Conservation (phyloP, 1,140 invertebrate species). For the Ericerus pela region DNA sequence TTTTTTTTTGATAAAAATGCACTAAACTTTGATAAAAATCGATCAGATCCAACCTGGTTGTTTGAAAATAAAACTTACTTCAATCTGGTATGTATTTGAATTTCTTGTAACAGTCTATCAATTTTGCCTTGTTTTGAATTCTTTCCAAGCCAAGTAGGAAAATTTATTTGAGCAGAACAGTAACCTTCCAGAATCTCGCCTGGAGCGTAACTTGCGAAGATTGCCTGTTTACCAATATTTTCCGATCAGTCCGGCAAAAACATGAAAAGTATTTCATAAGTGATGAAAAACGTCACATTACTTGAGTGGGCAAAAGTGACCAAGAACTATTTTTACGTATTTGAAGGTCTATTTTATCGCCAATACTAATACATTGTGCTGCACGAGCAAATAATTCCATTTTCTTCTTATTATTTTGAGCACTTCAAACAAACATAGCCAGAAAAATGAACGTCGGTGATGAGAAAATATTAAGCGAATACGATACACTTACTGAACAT, state of each 20-base stretch:
- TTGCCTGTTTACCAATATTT: constrained; percentile 41
- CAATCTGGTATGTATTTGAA: constrained; percentile 63
- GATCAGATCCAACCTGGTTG: too few relatives aligned
- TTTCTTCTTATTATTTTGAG: constrained; percentile 37
- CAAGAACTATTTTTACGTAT: constrained; percentile 69
- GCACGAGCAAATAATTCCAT: constrained; percentile 57
- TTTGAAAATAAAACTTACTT: constrained; percentile 41
- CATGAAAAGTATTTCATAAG: neutral
- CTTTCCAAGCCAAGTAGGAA: constrained; percentile 91
- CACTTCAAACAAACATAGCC: constrained; percentile 25
- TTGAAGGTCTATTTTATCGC: constrained; percentile 67
- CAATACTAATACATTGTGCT: constrained; percentile 68
- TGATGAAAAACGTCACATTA: constrained; percentile 25
- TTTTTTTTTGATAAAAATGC: too few relatives aligned
- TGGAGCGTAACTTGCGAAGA: constrained; percentile 81
- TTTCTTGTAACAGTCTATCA: constrained; percentile 62
- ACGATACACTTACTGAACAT: constrained; percentile 4
- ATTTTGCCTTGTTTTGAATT: constrained; percentile 74
- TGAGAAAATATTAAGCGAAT: constrained; percentile 19
- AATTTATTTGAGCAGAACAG: constrained; percentile 61
- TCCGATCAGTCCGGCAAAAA: neutral
- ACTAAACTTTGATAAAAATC: too few relatives aligned
- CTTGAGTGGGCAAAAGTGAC: constrained; percentile 78
- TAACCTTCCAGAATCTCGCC: constrained; percentile 68
- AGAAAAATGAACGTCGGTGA: constrained; percentile 24